phyloP scores from a whole-genome alignment of 2,113 vertebrate species.

The Polypterus senegalus region DNA sequence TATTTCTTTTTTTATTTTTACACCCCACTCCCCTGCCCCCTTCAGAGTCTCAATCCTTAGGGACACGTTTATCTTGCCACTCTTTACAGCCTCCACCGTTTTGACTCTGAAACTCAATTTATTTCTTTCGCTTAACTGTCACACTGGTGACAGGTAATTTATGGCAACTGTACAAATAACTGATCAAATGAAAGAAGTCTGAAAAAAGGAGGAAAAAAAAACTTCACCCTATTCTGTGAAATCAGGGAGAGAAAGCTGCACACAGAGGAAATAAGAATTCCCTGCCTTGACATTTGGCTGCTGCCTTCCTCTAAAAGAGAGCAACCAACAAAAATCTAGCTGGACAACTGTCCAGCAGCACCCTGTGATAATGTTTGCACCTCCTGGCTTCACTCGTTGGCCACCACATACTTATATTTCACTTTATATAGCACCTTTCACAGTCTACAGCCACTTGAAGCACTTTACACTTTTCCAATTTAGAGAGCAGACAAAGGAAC shows the following conservation, averaged over 20 bases:
- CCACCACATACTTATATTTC: too few relatives aligned
- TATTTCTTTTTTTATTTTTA: neutral
- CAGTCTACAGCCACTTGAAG: too few relatives aligned
- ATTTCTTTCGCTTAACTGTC: constrained; percentile 25
- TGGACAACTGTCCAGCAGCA: too few relatives aligned
- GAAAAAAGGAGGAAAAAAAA: constrained; percentile 7
- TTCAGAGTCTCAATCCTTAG: constrained; percentile 5
- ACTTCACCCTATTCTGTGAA: constrained; percentile 15
- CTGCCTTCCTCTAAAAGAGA: too few relatives aligned
- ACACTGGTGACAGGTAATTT: constrained; percentile 31
- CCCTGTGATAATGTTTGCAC: too few relatives aligned
- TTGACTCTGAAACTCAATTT: constrained; percentile 26
- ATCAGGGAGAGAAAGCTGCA: neutral
- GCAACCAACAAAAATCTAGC: too few relatives aligned
- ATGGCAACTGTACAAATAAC: constrained; percentile 20
- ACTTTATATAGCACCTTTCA: too few relatives aligned
- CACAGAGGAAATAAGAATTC: neutral
- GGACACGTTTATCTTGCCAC: constrained; percentile 24
- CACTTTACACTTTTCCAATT: too few relatives aligned
- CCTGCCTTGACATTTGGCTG: too few relatives aligned
- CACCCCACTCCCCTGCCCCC: neutral
- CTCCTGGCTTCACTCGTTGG: too few relatives aligned
- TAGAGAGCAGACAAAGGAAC: too few relatives aligned
- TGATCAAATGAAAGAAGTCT: constrained; percentile 15
- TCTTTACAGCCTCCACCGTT: constrained; percentile 24